Evolutionary conservation across 1,140 invertebrate genomes (phyloP).

Genomic region (Phymastichus coffea): DNA sequence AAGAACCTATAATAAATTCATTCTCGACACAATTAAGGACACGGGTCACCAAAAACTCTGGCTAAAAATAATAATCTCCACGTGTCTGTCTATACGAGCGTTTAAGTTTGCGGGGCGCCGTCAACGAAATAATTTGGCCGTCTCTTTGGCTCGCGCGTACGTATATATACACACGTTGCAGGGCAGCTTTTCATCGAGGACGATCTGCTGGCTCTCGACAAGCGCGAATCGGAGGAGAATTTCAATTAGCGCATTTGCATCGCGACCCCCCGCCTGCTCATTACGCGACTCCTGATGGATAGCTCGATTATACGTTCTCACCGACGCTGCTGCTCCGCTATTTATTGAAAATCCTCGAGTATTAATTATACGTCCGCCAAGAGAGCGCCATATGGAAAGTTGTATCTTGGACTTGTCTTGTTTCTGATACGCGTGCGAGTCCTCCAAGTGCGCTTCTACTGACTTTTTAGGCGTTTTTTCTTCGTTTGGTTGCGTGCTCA

Average conservation of each 20-base stretch:
- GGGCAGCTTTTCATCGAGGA: conserved; percentile 6
- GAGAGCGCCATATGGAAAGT: too few species aligned
- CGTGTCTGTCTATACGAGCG: background rate
- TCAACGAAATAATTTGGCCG: conserved; percentile 1
- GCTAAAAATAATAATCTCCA: conserved; percentile 1
- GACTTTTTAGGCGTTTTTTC: too few species aligned
- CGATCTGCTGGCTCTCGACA: conserved; percentile 3
- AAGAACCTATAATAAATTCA: too few species aligned
- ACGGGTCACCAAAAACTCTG: too few species aligned
- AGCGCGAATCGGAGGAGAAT: conserved; percentile 25
- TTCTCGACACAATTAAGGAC: too few species aligned
- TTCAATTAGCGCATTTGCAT: conserved; percentile 28
- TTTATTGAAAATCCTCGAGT: conserved; percentile 11
- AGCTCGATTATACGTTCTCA: conserved; percentile 19
- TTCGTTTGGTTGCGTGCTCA: too few species aligned
- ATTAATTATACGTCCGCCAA: background rate
- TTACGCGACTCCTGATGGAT: conserved; percentile 23
- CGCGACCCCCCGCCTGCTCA: conserved; percentile 15
- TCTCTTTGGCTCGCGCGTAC: background rate
- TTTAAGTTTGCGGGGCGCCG: background rate
- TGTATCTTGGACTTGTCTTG: too few species aligned
- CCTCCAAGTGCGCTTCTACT: too few species aligned
- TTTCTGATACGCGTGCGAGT: too few species aligned
- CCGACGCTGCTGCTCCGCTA: too few species aligned
- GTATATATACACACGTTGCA: too few species aligned